Evolutionary conservation across 2,797 vertebrate genomes (phyloP).

Genomic region (Pterois miles): DNA sequence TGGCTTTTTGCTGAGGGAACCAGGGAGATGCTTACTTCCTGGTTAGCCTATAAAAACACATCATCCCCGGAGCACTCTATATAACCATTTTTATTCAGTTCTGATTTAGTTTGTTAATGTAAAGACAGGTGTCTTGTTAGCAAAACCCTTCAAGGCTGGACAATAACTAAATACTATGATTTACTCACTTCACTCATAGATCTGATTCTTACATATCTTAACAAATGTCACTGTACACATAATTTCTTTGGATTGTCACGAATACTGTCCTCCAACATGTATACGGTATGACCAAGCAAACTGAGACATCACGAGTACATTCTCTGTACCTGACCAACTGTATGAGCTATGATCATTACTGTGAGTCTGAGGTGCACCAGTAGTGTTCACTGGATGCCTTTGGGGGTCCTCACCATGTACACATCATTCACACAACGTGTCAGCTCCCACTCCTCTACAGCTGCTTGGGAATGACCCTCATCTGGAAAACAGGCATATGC

Average conservation of each 20-base stretch:
- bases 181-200: neutral
- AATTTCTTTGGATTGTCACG: neutral
- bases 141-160: neutral
- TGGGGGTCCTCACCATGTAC: conserved; percentile 85
- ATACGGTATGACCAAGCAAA: neutral
- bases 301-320: neutral
- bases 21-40: too few species aligned
- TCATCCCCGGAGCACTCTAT: too few species aligned
- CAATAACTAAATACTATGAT: neutral
- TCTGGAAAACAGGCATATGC: conserved; percentile 48
- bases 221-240: neutral
- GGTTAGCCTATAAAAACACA: too few species aligned
- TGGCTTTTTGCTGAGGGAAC: too few species aligned
- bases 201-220: neutral
- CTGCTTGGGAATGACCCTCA: conserved; percentile 53
- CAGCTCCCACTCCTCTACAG: conserved; percentile 89
- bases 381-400: neutral
- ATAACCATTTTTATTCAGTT: neutral
- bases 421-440: conserved; percentile 88
- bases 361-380: neutral
- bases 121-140: neutral
- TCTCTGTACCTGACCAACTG: neutral
- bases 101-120: neutral
- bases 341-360: neutral
- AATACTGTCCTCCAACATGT: neutral